A percentile compares a stretch with the other conserved stretches of the same genome.
These are phyloP conservation scores for Sarcophaga caerulescens DNA, from an alignment of 2,888 invertebrate genomes.

Conservation along the genomic window DNA sequence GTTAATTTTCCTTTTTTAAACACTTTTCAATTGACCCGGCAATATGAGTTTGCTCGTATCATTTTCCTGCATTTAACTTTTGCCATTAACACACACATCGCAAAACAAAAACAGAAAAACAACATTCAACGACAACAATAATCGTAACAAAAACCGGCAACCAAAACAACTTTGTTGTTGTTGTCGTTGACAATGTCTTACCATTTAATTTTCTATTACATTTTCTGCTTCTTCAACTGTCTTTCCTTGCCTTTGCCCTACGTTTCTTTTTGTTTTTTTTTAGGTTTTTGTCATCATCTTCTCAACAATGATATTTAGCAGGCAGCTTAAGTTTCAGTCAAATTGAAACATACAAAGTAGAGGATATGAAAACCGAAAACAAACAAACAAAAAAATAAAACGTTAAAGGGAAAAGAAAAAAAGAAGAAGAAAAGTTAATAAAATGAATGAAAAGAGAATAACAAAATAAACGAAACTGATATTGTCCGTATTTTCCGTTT, in stretches of 20 bases:
- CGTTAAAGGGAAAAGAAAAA: background rate
- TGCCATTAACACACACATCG: conserved; percentile 64
- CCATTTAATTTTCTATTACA: background rate
- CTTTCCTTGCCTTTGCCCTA: conserved; percentile 5
- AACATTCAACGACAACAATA: conserved; percentile 24
- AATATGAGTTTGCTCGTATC: conserved; percentile 35
- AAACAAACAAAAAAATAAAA: conserved; percentile 7
- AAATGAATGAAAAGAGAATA: background rate
- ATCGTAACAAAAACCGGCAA: conserved; percentile 28
- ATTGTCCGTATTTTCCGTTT: conserved; percentile 60
- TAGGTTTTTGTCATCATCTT: conserved; percentile 9
- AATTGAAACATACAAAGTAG: background rate
- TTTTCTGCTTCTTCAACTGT: background rate
- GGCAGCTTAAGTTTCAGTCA: conserved; percentile 37
- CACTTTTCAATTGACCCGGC: conserved; percentile 25
- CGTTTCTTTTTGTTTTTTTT: background rate
- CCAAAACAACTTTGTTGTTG: conserved; percentile 28
- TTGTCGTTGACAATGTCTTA: conserved; percentile 7
- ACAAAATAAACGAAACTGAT: conserved; percentile 22
- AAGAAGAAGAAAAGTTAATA: background rate
- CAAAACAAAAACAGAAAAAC: conserved; percentile 24
- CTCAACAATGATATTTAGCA: conserved; percentile 30
- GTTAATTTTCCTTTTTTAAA: background rate
- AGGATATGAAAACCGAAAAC: background rate
- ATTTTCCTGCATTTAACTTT: conserved; percentile 66